Conservation (phyloP, 2,113 vertebrate genomes). For the Gymnocephalus cernua region DNA sequence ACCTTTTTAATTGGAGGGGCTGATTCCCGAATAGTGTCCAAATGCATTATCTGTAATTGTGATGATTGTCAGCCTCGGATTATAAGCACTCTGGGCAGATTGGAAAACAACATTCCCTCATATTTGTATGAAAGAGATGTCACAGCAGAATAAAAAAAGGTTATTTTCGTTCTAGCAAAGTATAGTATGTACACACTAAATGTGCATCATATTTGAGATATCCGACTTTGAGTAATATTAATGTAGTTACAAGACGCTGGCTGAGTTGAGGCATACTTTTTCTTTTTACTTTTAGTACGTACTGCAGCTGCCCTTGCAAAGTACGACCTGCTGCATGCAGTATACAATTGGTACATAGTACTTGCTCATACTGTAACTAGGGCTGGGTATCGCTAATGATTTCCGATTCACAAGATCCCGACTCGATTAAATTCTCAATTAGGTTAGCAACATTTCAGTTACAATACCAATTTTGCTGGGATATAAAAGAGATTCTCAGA, state of each 20-base stretch:
- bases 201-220: neutral
- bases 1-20: slow-evolving; percentile 4
- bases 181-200: neutral
- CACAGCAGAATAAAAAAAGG: neutral
- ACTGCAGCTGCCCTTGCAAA: no score
- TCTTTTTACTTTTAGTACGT: no score
- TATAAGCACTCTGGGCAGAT: neutral
- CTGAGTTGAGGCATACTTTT: no score
- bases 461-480: no score
- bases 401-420: no score
- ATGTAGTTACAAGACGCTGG: neutral
- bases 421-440: no score
- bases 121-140: neutral
- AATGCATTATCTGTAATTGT: slow-evolving; percentile 1
- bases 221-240: neutral
- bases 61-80: neutral
- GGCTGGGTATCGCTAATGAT: no score
- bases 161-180: neutral
- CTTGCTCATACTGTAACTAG: no score
- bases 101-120: neutral
- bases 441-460: no score
- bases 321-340: no score
- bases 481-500: no score
- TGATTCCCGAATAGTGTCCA: neutral
- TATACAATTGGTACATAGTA: no score